Base-by-base conservation (phyloP, 2,113 vertebrate genomes). In the Nasalis larvatus region DNA sequence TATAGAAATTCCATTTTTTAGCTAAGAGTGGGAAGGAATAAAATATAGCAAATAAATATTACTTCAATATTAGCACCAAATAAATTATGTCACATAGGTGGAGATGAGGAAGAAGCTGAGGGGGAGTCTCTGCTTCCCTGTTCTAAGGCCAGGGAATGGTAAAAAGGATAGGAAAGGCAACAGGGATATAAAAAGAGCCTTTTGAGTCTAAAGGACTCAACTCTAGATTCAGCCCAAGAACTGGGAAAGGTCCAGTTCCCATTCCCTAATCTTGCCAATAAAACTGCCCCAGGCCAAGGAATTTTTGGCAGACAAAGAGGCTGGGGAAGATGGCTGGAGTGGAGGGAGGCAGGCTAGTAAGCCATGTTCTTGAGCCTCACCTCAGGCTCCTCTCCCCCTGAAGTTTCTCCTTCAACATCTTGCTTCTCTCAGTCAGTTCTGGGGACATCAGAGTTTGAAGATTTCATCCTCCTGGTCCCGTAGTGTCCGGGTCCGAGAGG, bases 401-500 rank as follows among this genome's bases (percentile, higher is more conserved):
- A 73, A 40, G 80, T 6, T 87, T 83, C 16, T 94, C 58, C 37
- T 95, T 93, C 74, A 86, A 27, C 63, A 85, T 47, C 37, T 82
- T 86, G 88, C 82, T 96, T 95, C 86, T 96, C 80, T 89, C 89
- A 42, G 0, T 88, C 89, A 66, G 73, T 77, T 83, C 73, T 87
- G 91, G 90, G n/a, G 58, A 83, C 88, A 81, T 98, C 99, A 99
- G 95, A 99, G 98, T 89, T 99, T 99, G 98, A 99, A 99, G 97
- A 99, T 99, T 95, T 99, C 99, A 16, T 99, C 99, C 89, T 99
- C 99, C 37, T 96, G 92, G 40, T 99, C 99, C 8, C 98, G 99
- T 49, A 99, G 98, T 4, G 97, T 98, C 42, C 94, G 98, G 1
- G 98, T 98, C 37, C 99, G 98, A 71, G 98, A 99, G 95, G 99